Base-by-base conservation (phyloP, 2,888 invertebrate species). In the Chaetogeoica ovagalla region DNA sequence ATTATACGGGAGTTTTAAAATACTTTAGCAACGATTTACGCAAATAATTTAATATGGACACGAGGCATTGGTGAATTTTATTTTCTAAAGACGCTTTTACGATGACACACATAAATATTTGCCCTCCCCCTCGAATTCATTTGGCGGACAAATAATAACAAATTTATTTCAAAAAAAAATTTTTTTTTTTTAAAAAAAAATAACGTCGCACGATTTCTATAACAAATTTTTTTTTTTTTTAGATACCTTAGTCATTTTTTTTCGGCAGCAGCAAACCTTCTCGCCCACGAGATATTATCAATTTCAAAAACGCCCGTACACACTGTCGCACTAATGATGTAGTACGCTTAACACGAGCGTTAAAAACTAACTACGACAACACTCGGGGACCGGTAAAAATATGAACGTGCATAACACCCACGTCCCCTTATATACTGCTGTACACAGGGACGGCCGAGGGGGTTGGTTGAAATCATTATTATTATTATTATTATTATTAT, bases 341-440 rank as follows among this genome's bases (percentile, higher is more conserved):
- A 48, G 13, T 55, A 43, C 30, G 4, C 30, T 4, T 30, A 30
- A 30, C 30, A 55, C 17, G 55, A 55, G 39, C 63, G n/a, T 43
- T 7, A 21, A 48, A 55, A 72, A 62, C n/a, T 6, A 11, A 60
- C 17, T 23, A 39, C n/a, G n/a, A n/a, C 6, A 15, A 52, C 55
- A 5, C 43, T 37, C 48, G 11, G n/a, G 11, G n/a, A 13, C 11
- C 30, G 30, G n/a, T 8, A 23, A 39, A 55, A 30, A 48, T 55
- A 17, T 19, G 17, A n/a, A 63, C 57, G 11, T 39, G 30, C 4
- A n/a, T n/a, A n/a, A 79, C 65, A 2, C 43, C 62, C 39, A n/a
- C 62, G 11, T 57, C 21, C 79, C 21, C 79, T 63, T 79, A 79
- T 71, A 70, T 55, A 63, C 17, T 13, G 11, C n/a, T n/a, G n/a